phyloP scores from a whole-genome alignment of 2,888 invertebrate species.

The Bombyx huttoni region DNA sequence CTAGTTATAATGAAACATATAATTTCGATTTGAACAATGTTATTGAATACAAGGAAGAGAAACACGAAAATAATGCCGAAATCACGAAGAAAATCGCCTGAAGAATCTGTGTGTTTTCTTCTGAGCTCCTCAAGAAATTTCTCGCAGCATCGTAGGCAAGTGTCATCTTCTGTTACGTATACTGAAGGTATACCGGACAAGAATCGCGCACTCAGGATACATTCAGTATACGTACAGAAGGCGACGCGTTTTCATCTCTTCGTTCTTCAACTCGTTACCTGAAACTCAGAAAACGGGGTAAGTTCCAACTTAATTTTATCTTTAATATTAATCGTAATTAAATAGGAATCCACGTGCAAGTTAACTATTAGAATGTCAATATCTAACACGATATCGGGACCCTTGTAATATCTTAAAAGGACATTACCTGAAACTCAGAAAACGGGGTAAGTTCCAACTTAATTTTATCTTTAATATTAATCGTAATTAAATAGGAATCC shows the following conservation, averaged over 20 bases:
- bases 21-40: too few species aligned
- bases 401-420: conserved; percentile 58
- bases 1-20: too few species aligned
- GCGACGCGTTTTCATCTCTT: conserved; percentile 76
- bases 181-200: conserved; percentile 99
- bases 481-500: not conserved
- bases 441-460: conserved; percentile 4
- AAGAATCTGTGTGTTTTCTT: conserved; percentile 14
- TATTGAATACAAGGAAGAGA: too few species aligned
- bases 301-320: conserved; percentile 4
- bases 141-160: conserved; percentile 64
- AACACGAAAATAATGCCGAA: not conserved
- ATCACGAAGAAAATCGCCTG: not conserved
- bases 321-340: conserved; percentile 6
- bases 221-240: conserved; percentile 99
- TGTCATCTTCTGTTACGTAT: conserved; percentile 99
- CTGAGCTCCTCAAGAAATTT: conserved; percentile 3
- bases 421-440: conserved; percentile 25
- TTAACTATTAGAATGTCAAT: conserved; percentile 32
- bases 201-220: conserved; percentile 97
- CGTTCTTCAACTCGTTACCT: conserved; percentile 24
- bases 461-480: conserved; percentile 6
- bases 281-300: conserved; percentile 13
- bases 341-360: conserved; percentile 6
- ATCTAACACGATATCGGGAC: conserved; percentile 34